phyloP scores from a whole-genome alignment of 2,888 invertebrate genomes.

The Harpagoxenus sublaevis region DNA sequence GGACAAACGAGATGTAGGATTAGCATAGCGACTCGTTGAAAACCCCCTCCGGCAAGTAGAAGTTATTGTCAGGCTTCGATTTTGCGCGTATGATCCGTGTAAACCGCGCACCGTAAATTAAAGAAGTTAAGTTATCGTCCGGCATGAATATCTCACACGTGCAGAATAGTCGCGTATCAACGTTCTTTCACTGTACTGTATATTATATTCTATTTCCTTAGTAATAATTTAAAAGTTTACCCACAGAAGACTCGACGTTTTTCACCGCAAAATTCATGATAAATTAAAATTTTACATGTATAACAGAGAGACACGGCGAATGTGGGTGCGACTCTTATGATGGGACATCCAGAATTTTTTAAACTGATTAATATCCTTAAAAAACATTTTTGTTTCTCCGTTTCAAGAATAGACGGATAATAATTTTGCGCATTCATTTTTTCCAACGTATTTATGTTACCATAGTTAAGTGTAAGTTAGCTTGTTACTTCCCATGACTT shows the following conservation, averaged over 20 bases:
- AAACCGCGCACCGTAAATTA: conserved; percentile 28
- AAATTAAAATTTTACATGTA: conserved; percentile 8
- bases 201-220: background rate
- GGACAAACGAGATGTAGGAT: conserved; percentile 54
- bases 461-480: background rate
- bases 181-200: background rate
- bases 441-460: background rate
- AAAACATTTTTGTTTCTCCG: conserved; percentile 12
- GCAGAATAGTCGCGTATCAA: background rate
- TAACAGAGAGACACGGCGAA: background rate
- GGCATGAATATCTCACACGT: background rate
- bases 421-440: background rate
- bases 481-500: background rate
- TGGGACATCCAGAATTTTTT: conserved; percentile 16
- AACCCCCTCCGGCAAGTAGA: conserved; percentile 12
- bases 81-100: background rate
- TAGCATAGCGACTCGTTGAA: conserved; percentile 67
- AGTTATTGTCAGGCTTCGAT: conserved; percentile 50
- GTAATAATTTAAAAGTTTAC: conserved; percentile 15
- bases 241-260: background rate
- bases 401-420: conserved; percentile 1
- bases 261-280: conserved; percentile 19
- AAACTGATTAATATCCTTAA: conserved; percentile 48
- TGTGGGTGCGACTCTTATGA: background rate
- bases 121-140: background rate